Percentiles rank a stretch among this genome's conserved stretches.
Evolutionary conservation across 2,888 invertebrate species (phyloP).

Genomic region (Arctia plantaginis): DNA sequence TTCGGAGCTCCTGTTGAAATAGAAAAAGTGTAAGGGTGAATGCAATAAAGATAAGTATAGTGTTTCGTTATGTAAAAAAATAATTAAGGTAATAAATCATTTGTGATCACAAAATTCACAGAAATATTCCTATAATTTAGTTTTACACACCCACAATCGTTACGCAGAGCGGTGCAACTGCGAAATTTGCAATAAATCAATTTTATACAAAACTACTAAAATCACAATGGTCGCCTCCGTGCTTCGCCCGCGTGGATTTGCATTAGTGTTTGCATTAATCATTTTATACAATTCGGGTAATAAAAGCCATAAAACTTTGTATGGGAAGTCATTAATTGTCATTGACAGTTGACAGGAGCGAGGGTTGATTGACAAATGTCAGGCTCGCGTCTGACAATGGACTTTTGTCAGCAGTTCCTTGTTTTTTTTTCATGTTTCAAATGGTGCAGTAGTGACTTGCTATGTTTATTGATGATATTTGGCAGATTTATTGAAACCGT

Average conservation of each 20-base stretch:
- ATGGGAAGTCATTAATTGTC: constrained; percentile 84
- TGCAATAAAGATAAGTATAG: neutral
- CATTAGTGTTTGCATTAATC: constrained; percentile 86
- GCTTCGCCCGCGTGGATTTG: constrained; percentile 78
- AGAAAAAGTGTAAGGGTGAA: neutral
- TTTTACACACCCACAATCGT: constrained; percentile 60
- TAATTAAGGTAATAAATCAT: neutral
- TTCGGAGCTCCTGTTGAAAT: neutral
- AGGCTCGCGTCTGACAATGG: constrained; percentile 64
- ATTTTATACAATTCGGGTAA: constrained; percentile 80
- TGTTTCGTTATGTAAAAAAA: neutral
- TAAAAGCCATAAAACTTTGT: constrained; percentile 84
- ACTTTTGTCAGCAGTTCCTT: constrained; percentile 52
- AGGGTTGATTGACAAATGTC: constrained; percentile 86
- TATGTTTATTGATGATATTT: constrained; percentile 45
- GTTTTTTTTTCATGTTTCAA: constrained; percentile 46
- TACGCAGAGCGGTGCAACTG: constrained; percentile 63
- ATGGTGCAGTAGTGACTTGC: constrained; percentile 54
- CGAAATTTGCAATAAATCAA: constrained; percentile 79
- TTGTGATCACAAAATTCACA: neutral
- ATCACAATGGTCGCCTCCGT: constrained; percentile 72
- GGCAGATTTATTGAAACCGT: constrained; percentile 23
- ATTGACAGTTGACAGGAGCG: constrained; percentile 82
- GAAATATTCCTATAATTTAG: constrained; percentile 1
- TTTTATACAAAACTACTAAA: constrained; percentile 76